Evolutionary conservation across 2,113 vertebrate genomes (phyloP), one percentile per base, ranked within the genome.

Genomic region (Chauna torquata): DNA sequence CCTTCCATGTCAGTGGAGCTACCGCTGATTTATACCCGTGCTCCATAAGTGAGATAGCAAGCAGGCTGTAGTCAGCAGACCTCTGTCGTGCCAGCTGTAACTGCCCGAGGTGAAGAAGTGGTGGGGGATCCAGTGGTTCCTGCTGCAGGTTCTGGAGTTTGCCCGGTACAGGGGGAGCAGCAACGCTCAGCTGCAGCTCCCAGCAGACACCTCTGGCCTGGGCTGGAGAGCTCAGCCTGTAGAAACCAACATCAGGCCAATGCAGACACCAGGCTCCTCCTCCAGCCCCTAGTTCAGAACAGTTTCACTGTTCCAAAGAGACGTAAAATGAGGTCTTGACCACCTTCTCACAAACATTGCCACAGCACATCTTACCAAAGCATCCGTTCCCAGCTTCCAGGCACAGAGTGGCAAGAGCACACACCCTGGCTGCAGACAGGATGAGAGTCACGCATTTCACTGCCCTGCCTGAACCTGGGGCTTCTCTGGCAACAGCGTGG

Each of bases 41-140:
- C 68, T 72, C 57, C 8, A 0, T 75, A 75, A 81, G 34, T 25
- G 59, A 71, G 77, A 52, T 72, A 91, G 65, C 74, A 58, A 82
- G 54, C 54, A 85, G 81, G n/a, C 44, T 76, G 94, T 89, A 71
- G 82, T 86, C 49, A 78, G 27, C 52, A 65, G 44, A 88, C 83
- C 78, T 42, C 47, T 4, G 0, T 59, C 59, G n/a, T 20, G 38
- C 40, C 44, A 68, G 34, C 34, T 82, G 3, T 52, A 65, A 36
- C 75, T 69, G 74, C 47, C 83, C 36, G 20, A 38, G 24, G 69
- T 42, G 61, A 27, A 61, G 75, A 72, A 87, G 69, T 30, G 0
- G 49, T 61, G 54, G 12, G 70, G 27, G 4, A 45, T 52, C 52
- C 85, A 16, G 40, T 36, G 34, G 16, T n/a, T 86, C 40, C 55